Conservation (phyloP, 2,113 vertebrate genomes). For the Gorsachius goisagi region DNA sequence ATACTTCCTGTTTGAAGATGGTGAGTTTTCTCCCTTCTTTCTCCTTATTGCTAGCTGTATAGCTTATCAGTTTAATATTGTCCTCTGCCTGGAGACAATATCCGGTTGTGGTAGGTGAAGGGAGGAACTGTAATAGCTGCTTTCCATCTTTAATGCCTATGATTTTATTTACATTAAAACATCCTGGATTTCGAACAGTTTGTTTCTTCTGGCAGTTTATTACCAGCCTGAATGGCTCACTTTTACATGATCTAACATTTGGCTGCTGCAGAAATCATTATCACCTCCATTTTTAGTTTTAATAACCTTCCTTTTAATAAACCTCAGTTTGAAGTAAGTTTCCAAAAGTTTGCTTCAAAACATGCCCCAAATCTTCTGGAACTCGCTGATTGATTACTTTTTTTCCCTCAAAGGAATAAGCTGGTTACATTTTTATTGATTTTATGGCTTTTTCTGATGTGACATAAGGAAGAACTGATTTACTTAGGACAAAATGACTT, state of each 20-base stretch:
- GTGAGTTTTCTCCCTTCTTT: background rate
- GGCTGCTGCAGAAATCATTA: background rate
- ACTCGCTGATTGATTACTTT: background rate
- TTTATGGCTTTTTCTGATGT: background rate
- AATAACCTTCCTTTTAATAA: background rate
- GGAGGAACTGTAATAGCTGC: background rate
- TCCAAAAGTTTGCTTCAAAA: background rate
- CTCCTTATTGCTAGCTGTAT: background rate
- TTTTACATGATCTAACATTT: background rate
- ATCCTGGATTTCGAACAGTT: background rate
- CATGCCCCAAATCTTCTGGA: background rate
- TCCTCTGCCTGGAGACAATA: conserved; percentile 8
- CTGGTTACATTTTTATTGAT: background rate
- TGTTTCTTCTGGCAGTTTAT: background rate
- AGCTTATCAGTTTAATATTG: conserved; percentile 1
- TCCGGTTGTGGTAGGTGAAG: background rate
- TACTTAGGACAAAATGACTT: background rate
- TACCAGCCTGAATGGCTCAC: background rate
- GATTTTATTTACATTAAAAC: background rate
- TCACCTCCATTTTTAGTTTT: background rate
- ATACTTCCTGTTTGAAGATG: background rate
- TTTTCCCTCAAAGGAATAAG: background rate
- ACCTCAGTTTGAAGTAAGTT: background rate
- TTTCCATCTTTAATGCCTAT: background rate
- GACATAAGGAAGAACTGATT: background rate